These are phyloP conservation scores for Amphimedon queenslandica DNA, from an alignment of 37 sponge, comb jelly and placozoan species.

Conservation along the genomic window DNA sequence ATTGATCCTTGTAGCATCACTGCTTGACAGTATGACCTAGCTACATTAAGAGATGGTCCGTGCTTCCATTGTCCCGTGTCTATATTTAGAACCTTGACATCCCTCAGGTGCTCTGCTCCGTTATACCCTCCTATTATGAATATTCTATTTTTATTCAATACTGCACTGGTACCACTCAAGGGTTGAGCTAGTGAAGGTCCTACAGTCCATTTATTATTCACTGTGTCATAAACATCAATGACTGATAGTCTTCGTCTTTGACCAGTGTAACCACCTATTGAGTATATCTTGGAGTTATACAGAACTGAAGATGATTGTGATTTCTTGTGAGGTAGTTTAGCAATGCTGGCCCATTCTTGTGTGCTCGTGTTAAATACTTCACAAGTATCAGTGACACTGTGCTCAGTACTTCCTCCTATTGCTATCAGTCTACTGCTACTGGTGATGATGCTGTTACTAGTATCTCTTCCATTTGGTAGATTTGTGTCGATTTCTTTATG, in stretches of 20 bases:
- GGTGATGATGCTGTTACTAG: not conserved
- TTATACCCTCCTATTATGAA: constrained; percentile 36
- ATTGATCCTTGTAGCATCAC: constrained; percentile 8
- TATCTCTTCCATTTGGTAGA: not conserved
- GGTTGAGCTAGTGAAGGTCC: constrained; percentile 23
- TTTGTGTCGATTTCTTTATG: too few species aligned
- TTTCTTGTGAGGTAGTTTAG: constrained; percentile 25
- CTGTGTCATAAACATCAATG: constrained; percentile 13
- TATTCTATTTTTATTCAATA: constrained; percentile 1
- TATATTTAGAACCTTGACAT: constrained; percentile 20
- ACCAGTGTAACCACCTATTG: constrained; percentile 28
- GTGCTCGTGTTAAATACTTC: constrained; percentile 13
- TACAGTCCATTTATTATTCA: constrained; percentile 6
- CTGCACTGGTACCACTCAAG: constrained; percentile 26
- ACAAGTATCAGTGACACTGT: constrained; percentile 4
- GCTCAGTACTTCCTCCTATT: constrained; percentile 17
- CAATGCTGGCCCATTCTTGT: constrained; percentile 7
- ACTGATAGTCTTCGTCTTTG: constrained; percentile 6
- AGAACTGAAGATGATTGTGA: constrained; percentile 21
- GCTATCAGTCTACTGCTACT: not conserved
- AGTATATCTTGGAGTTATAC: constrained; percentile 16
- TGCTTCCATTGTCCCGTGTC: constrained; percentile 12
- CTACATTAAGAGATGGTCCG: constrained; percentile 6
- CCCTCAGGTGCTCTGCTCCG: not conserved
- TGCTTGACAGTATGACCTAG: constrained; percentile 36